phyloP scores from a whole-genome alignment of 2,797 vertebrate genomes.

The Trichosurus vulpecula region DNA sequence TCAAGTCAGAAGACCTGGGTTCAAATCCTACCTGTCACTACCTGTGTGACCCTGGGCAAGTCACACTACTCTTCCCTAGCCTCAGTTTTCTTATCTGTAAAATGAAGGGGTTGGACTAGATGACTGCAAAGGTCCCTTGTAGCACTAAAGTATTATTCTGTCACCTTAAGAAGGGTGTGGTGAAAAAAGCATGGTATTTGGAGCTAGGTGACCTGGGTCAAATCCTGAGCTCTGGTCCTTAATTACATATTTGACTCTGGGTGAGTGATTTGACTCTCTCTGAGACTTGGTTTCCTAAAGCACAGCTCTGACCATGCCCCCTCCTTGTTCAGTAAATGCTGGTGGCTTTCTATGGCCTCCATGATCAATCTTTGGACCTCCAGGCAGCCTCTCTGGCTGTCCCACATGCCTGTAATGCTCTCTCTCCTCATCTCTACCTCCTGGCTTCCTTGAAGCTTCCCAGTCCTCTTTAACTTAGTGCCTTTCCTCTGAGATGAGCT shows the following conservation, averaged over 20 bases:
- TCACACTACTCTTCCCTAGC: not conserved
- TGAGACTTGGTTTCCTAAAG: not conserved
- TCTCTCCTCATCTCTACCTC: not conserved
- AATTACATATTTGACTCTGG: not conserved
- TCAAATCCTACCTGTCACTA: not conserved
- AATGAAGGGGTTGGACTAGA: not conserved
- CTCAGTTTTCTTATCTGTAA: not conserved
- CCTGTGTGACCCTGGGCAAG: not conserved
- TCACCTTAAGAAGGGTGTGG: not conserved
- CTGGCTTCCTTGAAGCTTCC: not conserved
- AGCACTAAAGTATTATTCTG: not conserved
- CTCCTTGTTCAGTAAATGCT: not conserved
- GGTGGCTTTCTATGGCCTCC: not conserved
- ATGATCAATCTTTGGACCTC: not conserved
- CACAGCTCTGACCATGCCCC: not conserved
- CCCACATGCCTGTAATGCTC: not conserved
- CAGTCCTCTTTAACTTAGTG: not conserved
- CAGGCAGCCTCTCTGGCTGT: not conserved
- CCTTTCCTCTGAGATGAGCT: not conserved
- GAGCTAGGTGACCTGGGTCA: not conserved
- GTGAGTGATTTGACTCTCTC: not conserved
- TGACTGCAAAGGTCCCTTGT: not conserved
- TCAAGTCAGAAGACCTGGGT: not conserved
- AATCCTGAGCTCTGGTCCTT: not conserved
- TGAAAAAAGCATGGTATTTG: not conserved